Conservation (phyloP, 2,888 invertebrate genomes). For the Eristalis intricaria region DNA sequence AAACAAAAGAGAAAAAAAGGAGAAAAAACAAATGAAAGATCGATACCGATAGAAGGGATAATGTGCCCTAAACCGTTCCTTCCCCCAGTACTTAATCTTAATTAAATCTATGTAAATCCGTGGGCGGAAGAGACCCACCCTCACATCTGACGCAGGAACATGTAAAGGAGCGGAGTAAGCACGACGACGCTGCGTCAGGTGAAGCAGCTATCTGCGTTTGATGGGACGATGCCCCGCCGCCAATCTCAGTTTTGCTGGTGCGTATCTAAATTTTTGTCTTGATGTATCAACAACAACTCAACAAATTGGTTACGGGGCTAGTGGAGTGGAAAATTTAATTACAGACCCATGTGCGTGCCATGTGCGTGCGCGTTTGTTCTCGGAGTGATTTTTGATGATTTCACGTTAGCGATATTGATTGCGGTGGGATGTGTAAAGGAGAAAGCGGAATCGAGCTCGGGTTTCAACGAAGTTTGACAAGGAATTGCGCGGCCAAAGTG, state of each 20-base stretch:
- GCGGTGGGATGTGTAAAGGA: background rate
- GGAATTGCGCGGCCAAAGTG: background rate
- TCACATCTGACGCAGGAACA: background rate
- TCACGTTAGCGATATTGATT: slow-evolving; percentile 21
- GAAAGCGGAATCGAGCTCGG: background rate
- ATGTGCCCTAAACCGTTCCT: slow-evolving; percentile 41
- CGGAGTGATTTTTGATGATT: slow-evolving; percentile 39
- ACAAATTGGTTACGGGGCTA: slow-evolving; percentile 43
- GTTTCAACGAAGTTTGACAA: background rate
- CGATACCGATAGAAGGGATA: slow-evolving; percentile 57
- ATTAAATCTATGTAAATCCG: slow-evolving; percentile 71
- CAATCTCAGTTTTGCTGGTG: slow-evolving; percentile 11
- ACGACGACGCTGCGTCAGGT: slow-evolving; percentile 48
- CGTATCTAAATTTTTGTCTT: slow-evolving; percentile 41
- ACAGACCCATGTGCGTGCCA: slow-evolving; percentile 37
- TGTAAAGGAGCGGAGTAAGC: background rate
- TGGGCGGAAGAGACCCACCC: background rate
- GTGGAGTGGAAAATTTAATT: slow-evolving; percentile 61
- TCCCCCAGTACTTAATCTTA: slow-evolving; percentile 59
- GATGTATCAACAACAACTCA: slow-evolving; percentile 29
- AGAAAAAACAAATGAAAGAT: slow-evolving; percentile 1
- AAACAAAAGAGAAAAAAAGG: slow-evolving; percentile 28
- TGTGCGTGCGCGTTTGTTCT: background rate
- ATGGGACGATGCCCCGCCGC: slow-evolving; percentile 21
- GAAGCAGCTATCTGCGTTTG: slow-evolving; percentile 29